Evolutionary conservation across 2,888 invertebrate species (phyloP).

Genomic region (Erynnis tages): DNA sequence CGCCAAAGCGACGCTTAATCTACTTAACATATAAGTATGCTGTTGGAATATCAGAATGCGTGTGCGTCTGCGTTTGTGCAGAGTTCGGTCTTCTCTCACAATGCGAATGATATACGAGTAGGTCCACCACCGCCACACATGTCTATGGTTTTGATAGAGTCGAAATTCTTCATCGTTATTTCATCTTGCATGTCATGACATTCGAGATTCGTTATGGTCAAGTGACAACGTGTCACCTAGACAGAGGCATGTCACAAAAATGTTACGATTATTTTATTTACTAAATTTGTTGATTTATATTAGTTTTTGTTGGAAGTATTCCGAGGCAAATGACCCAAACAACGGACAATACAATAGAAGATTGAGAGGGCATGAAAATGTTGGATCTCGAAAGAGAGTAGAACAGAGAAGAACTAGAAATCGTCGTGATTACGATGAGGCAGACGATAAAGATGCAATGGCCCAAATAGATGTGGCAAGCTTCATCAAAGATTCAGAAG

Average conservation of each 20-base stretch:
- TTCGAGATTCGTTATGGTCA: not conserved
- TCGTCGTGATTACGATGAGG: conserved; percentile 16
- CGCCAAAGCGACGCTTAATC: too few species aligned
- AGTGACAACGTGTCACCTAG: not conserved
- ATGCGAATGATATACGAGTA: too few species aligned
- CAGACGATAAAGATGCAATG: conserved; percentile 16
- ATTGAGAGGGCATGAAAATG: not conserved
- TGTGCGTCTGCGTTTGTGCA: too few species aligned
- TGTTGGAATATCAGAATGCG: too few species aligned
- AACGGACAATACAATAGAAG: not conserved
- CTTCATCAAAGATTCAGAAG: conserved; percentile 8
- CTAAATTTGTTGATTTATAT: conserved; percentile 24
- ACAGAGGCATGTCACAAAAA: conserved; percentile 20
- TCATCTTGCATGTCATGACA: too few species aligned
- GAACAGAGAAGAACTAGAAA: conserved; percentile 3
- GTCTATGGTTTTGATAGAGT: too few species aligned
- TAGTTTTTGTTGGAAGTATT: conserved; percentile 21
- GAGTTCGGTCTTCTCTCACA: too few species aligned
- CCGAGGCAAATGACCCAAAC: not conserved
- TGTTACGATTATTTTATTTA: conserved; percentile 19
- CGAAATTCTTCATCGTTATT: too few species aligned
- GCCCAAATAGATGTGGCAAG: conserved; percentile 21
- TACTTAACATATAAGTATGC: too few species aligned
- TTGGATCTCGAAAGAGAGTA: not conserved
- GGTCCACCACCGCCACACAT: too few species aligned